A percentile compares a stretch with the other conserved stretches of the same genome.
Evolutionary conservation across 2,888 invertebrate species (phyloP).

Genomic region (Tenthredo mesomela): DNA sequence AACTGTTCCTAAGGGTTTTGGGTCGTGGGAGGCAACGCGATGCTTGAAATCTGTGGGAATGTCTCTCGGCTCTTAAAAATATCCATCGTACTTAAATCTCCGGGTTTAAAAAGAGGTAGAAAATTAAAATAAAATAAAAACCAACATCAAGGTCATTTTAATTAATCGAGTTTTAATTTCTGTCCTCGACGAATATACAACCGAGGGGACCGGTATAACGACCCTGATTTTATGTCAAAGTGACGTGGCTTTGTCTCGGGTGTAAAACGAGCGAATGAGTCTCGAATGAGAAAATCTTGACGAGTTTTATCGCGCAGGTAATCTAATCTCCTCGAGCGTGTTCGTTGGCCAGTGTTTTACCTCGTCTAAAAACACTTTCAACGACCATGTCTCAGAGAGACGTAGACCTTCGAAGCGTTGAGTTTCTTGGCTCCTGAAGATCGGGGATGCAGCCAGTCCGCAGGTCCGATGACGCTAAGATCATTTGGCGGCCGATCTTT

Average conservation of each 20-base stretch:
- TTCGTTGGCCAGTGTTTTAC: constrained; percentile 26
- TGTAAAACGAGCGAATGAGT: constrained; percentile 26
- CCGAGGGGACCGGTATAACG: neutral
- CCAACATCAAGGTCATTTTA: neutral
- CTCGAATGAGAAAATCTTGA: constrained; percentile 27
- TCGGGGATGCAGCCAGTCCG: constrained; percentile 61
- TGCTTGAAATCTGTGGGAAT: constrained; percentile 42
- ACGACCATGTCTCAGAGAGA: neutral
- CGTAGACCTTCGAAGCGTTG: neutral
- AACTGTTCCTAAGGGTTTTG: constrained; percentile 62
- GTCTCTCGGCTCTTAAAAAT: neutral
- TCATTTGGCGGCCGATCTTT: constrained; percentile 70
- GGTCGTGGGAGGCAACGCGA: constrained; percentile 66
- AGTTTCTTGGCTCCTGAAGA: neutral
- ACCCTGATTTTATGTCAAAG: neutral
- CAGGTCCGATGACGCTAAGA: constrained; percentile 69
- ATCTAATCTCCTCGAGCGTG: constrained; percentile 59
- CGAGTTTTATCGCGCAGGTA: constrained; percentile 57
- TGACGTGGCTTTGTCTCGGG: constrained; percentile 15
- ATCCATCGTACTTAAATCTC: neutral
- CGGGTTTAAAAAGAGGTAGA: neutral
- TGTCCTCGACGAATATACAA: neutral
- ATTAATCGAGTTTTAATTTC: neutral
- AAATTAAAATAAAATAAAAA: neutral
- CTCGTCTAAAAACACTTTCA: constrained; percentile 24